Evolutionary conservation across 1,140 invertebrate species (phyloP).

Genomic region (Ceratosolen solmsi): DNA sequence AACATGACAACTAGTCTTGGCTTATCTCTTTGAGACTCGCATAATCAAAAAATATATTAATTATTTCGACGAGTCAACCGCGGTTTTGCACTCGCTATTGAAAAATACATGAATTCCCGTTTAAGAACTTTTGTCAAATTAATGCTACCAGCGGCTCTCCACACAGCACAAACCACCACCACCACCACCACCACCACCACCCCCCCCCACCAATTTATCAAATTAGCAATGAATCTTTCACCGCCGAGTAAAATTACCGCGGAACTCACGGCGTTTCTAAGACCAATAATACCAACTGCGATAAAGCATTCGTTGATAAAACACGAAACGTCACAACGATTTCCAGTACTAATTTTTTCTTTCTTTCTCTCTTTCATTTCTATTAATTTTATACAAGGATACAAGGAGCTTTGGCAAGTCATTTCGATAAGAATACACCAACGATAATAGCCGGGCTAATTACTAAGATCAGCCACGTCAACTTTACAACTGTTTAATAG

Average conservation of each 20-base stretch:
- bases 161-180: neutral
- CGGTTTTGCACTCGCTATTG: neutral
- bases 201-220: neutral
- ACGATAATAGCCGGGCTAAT: too few relatives aligned
- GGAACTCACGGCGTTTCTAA: neutral
- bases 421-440: too few relatives aligned
- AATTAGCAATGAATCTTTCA: neutral
- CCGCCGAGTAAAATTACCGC: neutral
- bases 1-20: neutral
- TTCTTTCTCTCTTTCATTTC: neutral
- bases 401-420: too few relatives aligned
- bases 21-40: neutral
- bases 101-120: slow-evolving; percentile 8
- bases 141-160: neutral
- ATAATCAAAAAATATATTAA: neutral
- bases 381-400: neutral
- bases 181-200: too few relatives aligned
- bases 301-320: too few relatives aligned
- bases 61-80: neutral
- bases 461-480: too few relatives aligned
- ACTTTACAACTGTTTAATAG: too few relatives aligned
- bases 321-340: too few relatives aligned
- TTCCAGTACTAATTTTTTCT: too few relatives aligned
- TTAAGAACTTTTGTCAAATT: neutral
- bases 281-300: neutral